phyloP scores from a whole-genome alignment of 2,888 invertebrate species.

The Ctenicera cuprea region DNA sequence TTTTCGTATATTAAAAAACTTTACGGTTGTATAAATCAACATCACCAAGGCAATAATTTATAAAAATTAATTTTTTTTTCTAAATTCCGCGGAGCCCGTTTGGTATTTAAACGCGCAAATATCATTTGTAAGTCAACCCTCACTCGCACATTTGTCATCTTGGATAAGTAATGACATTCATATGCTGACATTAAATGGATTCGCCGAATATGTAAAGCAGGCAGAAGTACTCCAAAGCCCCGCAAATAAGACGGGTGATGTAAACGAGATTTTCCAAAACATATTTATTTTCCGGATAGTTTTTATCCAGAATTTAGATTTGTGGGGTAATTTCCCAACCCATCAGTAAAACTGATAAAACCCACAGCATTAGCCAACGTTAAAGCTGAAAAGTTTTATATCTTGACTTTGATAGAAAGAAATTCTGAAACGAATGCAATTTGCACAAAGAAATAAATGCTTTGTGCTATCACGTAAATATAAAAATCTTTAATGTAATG shows the following conservation, averaged over 20 bases:
- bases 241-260: slow-evolving; percentile 18
- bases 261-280: slow-evolving; percentile 13
- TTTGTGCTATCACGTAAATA: too few relatives aligned
- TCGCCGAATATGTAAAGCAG: slow-evolving; percentile 22
- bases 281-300: slow-evolving; percentile 18
- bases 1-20: too few relatives aligned
- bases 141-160: slow-evolving; percentile 15
- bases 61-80: not conserved
- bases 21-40: not conserved
- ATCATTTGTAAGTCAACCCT: slow-evolving; percentile 12
- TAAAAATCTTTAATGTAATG: too few relatives aligned
- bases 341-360: not conserved
- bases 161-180: slow-evolving; percentile 22
- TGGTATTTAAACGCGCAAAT: slow-evolving; percentile 1
- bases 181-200: slow-evolving; percentile 29
- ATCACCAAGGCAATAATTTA: not conserved
- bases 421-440: too few relatives aligned
- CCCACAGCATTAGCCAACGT: too few relatives aligned
- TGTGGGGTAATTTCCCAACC: not conserved
- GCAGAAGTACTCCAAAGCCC: slow-evolving; percentile 2
- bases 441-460: too few relatives aligned
- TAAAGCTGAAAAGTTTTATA: too few relatives aligned
- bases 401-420: too few relatives aligned
- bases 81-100: not conserved
- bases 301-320: slow-evolving; percentile 8